Evolutionary conservation across 2,797 vertebrate species (phyloP).

Genomic region (Poeciliopsis gracilis): DNA sequence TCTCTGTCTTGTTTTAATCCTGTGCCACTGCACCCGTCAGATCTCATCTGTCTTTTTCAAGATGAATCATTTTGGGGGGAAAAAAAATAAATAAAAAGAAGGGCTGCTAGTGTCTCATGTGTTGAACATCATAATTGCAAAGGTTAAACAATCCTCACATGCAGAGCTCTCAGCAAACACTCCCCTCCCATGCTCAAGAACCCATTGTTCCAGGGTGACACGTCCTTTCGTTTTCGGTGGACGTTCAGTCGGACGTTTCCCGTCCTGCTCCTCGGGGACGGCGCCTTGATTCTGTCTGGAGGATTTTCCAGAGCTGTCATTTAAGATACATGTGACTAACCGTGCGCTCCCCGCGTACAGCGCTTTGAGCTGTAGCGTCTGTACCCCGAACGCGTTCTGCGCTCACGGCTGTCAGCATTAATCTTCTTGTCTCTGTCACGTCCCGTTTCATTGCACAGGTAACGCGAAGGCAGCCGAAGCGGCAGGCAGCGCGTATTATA

Average conservation of each 20-base stretch:
- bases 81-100: constrained; percentile 12
- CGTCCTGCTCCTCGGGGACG: constrained; percentile 12
- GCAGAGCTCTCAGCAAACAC: constrained; percentile 8
- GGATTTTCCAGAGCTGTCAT: constrained; percentile 46
- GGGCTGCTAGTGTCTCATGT: constrained; percentile 45
- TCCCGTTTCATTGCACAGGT: constrained; percentile 62
- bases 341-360: constrained; percentile 13
- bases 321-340: constrained; percentile 39
- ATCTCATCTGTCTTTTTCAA: constrained; percentile 64
- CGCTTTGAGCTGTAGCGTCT: constrained; percentile 30
- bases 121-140: constrained; percentile 47
- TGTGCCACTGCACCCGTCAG: constrained; percentile 70
- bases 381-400: constrained; percentile 28
- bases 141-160: constrained; percentile 27
- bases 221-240: constrained; percentile 7
- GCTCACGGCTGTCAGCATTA: constrained; percentile 25
- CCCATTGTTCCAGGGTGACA: neutral
- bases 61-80: constrained; percentile 65
- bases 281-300: constrained; percentile 24
- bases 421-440: constrained; percentile 22
- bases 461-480: constrained; percentile 87
- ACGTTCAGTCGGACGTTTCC: constrained; percentile 11
- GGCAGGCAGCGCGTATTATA: constrained; percentile 89
- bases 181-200: neutral
- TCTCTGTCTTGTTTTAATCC: constrained; percentile 23